A percentile compares a stretch with the other conserved stretches of the same genome.
Conservation (phyloP, 2,888 invertebrate species). For the Drosophila subquinaria region DNA sequence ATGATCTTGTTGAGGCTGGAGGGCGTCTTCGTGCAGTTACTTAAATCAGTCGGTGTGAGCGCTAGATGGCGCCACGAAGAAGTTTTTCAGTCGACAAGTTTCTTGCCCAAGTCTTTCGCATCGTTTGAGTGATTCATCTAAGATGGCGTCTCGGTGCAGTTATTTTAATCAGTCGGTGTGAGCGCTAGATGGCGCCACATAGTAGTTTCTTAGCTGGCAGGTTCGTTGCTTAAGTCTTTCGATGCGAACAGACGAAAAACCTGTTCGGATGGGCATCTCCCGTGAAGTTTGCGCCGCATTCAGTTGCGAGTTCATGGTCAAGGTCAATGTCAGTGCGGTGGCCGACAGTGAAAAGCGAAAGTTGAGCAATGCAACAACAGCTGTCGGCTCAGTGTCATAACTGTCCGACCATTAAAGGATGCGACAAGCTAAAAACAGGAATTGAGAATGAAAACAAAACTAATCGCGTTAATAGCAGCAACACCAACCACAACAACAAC, state of each 20-base stretch:
- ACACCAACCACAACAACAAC: not conserved
- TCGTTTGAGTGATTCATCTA: not conserved
- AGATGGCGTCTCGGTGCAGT: not conserved
- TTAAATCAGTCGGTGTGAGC: not conserved
- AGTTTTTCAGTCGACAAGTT: slow-evolving; percentile 44
- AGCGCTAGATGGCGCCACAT: not conserved
- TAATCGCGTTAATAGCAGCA: not conserved
- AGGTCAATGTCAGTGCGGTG: slow-evolving; percentile 61
- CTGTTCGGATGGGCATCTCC: slow-evolving; percentile 34
- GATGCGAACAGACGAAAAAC: slow-evolving; percentile 32
- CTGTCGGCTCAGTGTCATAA: slow-evolving; percentile 29
- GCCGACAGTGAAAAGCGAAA: slow-evolving; percentile 45
- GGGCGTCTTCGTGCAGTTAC: not conserved
- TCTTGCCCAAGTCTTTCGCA: slow-evolving; percentile 66
- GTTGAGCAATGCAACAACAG: slow-evolving; percentile 21
- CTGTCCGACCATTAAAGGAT: slow-evolving; percentile 27
- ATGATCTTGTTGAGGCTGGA: not conserved
- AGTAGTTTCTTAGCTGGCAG: slow-evolving; percentile 16
- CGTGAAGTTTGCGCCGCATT: slow-evolving; percentile 37
- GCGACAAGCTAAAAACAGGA: slow-evolving; percentile 9
- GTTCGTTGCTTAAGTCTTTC: slow-evolving; percentile 77
- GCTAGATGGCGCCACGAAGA: slow-evolving; percentile 20
- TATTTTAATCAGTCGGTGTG: not conserved
- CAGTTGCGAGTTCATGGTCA: slow-evolving; percentile 42
- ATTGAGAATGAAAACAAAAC: not conserved